Percentiles rank a stretch among this genome's conserved stretches.
phyloP scores from a whole-genome alignment of 1,140 invertebrate genomes.

The Drosophila seguyi region DNA sequence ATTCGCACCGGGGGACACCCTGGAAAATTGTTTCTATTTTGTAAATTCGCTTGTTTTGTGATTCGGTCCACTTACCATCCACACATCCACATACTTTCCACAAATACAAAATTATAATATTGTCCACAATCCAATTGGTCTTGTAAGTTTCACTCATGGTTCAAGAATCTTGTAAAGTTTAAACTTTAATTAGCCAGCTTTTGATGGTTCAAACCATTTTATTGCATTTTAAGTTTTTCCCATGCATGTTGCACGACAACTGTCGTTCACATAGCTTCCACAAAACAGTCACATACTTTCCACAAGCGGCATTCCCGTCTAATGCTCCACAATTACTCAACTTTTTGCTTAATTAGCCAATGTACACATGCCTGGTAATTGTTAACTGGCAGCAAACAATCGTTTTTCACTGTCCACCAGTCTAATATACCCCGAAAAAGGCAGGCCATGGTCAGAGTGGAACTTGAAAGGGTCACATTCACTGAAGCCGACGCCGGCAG shows the following conservation, averaged over 20 bases:
- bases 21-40: not conserved
- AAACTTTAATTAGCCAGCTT: not conserved
- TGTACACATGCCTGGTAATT: constrained; percentile 11
- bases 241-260: constrained; percentile 27
- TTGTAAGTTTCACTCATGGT: not conserved
- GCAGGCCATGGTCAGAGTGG: constrained; percentile 36
- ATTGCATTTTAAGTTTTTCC: constrained; percentile 5
- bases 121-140: not conserved
- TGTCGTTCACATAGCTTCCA: constrained; percentile 14
- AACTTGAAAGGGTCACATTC: constrained; percentile 53
- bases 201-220: constrained; percentile 2
- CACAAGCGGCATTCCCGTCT: constrained; percentile 15
- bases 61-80: not conserved
- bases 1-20: constrained; percentile 5
- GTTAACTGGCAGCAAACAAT: constrained; percentile 12
- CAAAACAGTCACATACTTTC: constrained; percentile 10
- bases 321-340: constrained; percentile 14
- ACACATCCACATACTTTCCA: not conserved
- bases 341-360: constrained; percentile 10
- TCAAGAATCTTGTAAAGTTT: not conserved
- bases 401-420: constrained; percentile 11
- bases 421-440: constrained; percentile 32
- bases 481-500: constrained; percentile 45
- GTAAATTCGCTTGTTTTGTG: not conserved
- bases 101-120: not conserved